Conservation (phyloP, 2,113 vertebrate species). For the Tenebrosternarchus preto region DNA sequence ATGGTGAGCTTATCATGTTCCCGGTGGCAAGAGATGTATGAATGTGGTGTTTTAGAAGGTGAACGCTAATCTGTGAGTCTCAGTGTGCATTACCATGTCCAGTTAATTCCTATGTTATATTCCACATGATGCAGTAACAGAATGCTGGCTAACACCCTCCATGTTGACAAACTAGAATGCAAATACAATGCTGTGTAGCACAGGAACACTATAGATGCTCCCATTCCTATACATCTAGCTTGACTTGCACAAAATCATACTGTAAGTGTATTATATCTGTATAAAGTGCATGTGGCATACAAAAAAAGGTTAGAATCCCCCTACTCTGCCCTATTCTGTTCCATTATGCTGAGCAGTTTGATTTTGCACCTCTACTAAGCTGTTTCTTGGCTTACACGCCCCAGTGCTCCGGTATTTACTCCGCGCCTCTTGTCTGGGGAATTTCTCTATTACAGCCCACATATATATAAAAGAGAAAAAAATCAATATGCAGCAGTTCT, state of each 20-base stretch:
- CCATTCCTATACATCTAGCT: not conserved
- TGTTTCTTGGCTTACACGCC: conserved; percentile 45
- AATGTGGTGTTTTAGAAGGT: not conserved
- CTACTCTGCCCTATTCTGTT: conserved; percentile 34
- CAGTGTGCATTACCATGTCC: not conserved
- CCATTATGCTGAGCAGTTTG: conserved; percentile 54
- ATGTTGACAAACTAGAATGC: too few relatives aligned
- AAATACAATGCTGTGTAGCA: not conserved
- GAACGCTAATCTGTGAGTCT: not conserved
- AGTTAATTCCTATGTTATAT: not conserved
- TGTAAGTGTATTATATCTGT: conserved; percentile 12
- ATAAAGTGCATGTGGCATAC: conserved; percentile 15
- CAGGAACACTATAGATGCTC: not conserved
- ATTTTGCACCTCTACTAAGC: conserved; percentile 46
- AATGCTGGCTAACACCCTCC: too few relatives aligned
- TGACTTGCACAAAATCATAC: not conserved
- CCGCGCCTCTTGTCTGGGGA: conserved; percentile 47
- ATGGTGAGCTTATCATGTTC: not conserved
- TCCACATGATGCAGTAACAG: too few relatives aligned
- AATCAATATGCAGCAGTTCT: conserved; percentile 68
- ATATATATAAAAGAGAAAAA: conserved; percentile 57
- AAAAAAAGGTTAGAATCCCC: conserved; percentile 39
- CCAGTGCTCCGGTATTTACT: conserved; percentile 53
- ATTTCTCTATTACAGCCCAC: conserved; percentile 47
- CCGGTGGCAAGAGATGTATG: not conserved